phyloP scores from a whole-genome alignment of 2,113 vertebrate species.

The Rhinoderma darwinii region DNA sequence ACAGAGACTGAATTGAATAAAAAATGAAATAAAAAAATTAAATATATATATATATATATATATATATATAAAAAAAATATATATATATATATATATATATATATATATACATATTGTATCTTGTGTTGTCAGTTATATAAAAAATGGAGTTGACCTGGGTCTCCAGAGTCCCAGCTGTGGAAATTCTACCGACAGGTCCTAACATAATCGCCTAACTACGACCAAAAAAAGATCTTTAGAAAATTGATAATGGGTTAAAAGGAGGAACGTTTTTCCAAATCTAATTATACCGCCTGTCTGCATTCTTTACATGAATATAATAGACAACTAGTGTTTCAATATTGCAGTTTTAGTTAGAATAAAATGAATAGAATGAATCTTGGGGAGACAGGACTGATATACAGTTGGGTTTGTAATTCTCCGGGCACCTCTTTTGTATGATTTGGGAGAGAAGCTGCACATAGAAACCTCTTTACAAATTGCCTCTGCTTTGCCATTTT shows the following conservation, averaged over 20 bases:
- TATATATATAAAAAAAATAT: not conserved
- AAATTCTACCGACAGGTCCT: no score
- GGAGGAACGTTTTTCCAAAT: not conserved
- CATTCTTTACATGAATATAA: not conserved
- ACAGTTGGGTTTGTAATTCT: not conserved
- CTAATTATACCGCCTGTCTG: not conserved
- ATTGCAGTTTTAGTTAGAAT: not conserved
- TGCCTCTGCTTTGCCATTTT: conserved; percentile 41
- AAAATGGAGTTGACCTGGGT: no score
- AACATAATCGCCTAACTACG: no score
- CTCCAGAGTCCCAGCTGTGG: no score
- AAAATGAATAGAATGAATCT: not conserved
- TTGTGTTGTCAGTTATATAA: no score
- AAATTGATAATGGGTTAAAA: not conserved
- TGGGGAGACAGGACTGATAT: not conserved
- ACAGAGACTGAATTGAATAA: not conserved
- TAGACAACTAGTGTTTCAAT: not conserved
- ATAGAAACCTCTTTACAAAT: conserved; percentile 35
- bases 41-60: not conserved
- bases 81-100: not conserved
- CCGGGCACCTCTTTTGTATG: not conserved
- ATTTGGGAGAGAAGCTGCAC: not conserved
- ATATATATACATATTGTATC: no score
- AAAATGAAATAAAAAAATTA: no score
- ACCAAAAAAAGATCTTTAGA: not conserved